phyloP scores from a whole-genome alignment of 2,797 vertebrate species.

The Gymnopithys bicolor region DNA sequence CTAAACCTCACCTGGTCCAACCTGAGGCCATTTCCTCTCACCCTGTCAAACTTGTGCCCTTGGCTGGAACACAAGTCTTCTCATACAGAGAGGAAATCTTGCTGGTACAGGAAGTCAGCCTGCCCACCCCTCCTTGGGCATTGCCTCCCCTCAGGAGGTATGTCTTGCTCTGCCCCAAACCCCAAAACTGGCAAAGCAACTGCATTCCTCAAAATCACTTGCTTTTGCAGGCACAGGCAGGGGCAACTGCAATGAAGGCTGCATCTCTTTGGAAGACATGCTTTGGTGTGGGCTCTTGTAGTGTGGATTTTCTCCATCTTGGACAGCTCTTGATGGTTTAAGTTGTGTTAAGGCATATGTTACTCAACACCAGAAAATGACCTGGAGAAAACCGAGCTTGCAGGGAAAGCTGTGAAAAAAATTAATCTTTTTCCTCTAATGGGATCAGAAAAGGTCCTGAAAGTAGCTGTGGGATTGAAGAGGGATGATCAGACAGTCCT shows the following conservation, averaged over 20 bases:
- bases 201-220: background rate
- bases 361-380: background rate
- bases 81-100: background rate
- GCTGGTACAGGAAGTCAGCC: background rate
- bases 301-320: background rate
- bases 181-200: background rate
- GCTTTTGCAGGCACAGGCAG: background rate
- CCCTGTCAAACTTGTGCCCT: background rate
- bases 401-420: background rate
- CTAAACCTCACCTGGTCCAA: background rate
- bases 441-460: background rate
- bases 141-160: accelerated
- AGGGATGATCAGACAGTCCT: background rate
- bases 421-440: background rate
- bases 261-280: background rate
- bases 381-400: background rate
- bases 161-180: background rate
- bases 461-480: background rate
- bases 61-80: background rate
- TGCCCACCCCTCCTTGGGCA: background rate
- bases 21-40: background rate
- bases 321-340: background rate
- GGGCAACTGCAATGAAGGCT: background rate
- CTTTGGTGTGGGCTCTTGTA: background rate
- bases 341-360: accelerated